Percentiles rank a stretch among this genome's conserved stretches.
Conservation (phyloP, 2,888 invertebrate genomes). For the Drosophila macrospina region DNA sequence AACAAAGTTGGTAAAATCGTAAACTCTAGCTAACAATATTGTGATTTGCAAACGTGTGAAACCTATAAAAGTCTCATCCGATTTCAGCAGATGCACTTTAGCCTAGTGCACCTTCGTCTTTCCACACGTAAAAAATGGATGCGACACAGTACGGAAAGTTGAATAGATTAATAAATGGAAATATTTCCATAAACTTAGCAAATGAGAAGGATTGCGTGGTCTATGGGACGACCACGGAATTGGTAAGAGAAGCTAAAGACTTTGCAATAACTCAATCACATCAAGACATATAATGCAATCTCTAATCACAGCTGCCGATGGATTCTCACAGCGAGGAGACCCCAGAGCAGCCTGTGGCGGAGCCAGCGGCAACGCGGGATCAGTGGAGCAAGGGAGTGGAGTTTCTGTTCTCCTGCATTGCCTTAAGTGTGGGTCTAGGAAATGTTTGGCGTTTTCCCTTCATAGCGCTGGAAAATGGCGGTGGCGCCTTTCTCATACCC, state of each 20-base stretch:
- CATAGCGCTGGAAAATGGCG: conserved; percentile 89
- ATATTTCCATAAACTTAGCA: not conserved
- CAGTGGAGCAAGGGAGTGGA: conserved; percentile 88
- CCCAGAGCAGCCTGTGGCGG: not conserved
- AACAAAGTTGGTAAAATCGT: conserved; percentile 9
- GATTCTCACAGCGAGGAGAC: conserved; percentile 24
- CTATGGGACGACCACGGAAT: conserved; percentile 59
- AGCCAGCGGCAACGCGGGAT: conserved; percentile 67
- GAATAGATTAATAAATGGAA: conserved; percentile 43
- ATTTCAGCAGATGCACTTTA: conserved; percentile 10
- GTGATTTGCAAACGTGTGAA: conserved; percentile 22
- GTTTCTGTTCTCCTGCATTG: conserved; percentile 88
- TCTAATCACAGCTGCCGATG: conserved; percentile 40
- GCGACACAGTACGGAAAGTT: conserved; percentile 66
- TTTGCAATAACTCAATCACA: not conserved
- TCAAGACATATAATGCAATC: not conserved
- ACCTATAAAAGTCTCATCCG: conserved; percentile 18
- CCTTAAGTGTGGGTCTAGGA: conserved; percentile 88
- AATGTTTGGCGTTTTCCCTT: conserved; percentile 90
- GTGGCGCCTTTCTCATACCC: conserved; percentile 89
- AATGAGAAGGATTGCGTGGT: conserved; percentile 46
- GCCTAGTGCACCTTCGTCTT: conserved; percentile 35
- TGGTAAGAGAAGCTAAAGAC: conserved; percentile 52
- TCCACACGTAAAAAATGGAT: conserved; percentile 62
- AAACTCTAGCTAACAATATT: conserved; percentile 7